Evolutionary conservation across 2,888 invertebrate species (phyloP).

Genomic region (Polyploca ridens): DNA sequence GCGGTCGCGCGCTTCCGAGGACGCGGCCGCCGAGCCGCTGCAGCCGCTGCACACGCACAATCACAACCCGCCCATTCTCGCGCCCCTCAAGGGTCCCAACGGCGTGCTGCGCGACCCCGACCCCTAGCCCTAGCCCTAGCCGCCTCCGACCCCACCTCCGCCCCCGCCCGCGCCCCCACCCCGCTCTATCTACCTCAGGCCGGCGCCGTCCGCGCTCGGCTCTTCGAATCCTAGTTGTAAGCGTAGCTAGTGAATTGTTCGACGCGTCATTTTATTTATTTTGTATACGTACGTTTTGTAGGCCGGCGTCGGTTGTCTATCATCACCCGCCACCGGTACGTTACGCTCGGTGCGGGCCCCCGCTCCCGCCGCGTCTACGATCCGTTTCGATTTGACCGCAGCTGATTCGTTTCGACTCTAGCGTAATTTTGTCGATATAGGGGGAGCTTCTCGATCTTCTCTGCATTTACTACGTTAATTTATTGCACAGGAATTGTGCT

Average conservation of each 20-base stretch:
- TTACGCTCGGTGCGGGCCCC: slow-evolving; percentile 1
- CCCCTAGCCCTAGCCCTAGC: slow-evolving; percentile 28
- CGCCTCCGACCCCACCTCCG: slow-evolving; percentile 22
- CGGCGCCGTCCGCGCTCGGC: slow-evolving; percentile 54
- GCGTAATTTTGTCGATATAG: slow-evolving; percentile 47
- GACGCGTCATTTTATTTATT: slow-evolving; percentile 61
- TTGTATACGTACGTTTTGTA: slow-evolving; percentile 38
- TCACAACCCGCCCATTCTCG: slow-evolving; percentile 15
- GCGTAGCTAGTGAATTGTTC: slow-evolving; percentile 71
- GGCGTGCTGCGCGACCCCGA: slow-evolving; percentile 50
- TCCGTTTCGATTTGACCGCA: slow-evolving; percentile 20
- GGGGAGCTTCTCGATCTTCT: slow-evolving; percentile 50
- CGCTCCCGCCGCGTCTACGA: slow-evolving; percentile 21
- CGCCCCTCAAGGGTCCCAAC: slow-evolving; percentile 50
- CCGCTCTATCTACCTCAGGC: slow-evolving; percentile 65
- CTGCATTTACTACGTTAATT: slow-evolving; percentile 61
- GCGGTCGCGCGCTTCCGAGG: slow-evolving; percentile 68
- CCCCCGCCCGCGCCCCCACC: slow-evolving; percentile 19
- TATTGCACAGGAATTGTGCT: slow-evolving; percentile 48
- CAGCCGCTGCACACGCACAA: slow-evolving; percentile 37
- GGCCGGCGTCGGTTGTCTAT: slow-evolving; percentile 20
- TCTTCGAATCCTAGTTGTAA: slow-evolving; percentile 79
- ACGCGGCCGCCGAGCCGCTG: slow-evolving; percentile 68
- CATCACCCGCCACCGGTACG: slow-evolving; percentile 15
- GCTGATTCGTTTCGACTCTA: slow-evolving; percentile 40